Base-by-base conservation (phyloP, 1,140 invertebrate genomes). In the Mylabris phalerata region DNA sequence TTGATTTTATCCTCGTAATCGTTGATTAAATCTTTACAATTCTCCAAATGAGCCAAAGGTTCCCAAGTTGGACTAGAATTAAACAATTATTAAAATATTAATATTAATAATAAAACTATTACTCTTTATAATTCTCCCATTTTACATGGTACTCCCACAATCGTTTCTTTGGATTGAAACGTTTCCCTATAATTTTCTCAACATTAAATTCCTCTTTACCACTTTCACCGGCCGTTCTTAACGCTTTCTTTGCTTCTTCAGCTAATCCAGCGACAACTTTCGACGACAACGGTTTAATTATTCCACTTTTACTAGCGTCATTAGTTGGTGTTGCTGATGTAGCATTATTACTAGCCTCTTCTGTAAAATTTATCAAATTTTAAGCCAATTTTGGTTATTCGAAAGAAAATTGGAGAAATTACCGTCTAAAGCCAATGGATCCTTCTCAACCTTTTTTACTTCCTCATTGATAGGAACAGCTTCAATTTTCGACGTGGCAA, bases 1-100 rank as follows among this genome's bases (percentile, higher is more conserved):
- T 88, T 88, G 65, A 89, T 85, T 85, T 87, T 86, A 62, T 85
- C 84, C 72, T 92, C 88, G 69, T 90, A 92, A 48, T 87, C 86
- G 55, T 91, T 86, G 19, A 91, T 70, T 24, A 90, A 71, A 68
- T 82, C 79, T 68, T 88, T 86, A 67, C 88, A 90, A 5, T 83
- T 83, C 42, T 82, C 79, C 59, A 91, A 80, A 67, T 87, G 84
- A 44, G 84, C 80, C 13, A 82, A 79, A 3, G 88, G 84, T 69
- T 92, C 89, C 89, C 89, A 92, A 9, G 88, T 89, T 10, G 10
- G 6, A n/a, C 44, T 46, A 32, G 5, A 26, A 71, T 88, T 89
- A 56, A 19, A 51, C 42, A 48, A 57, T 41, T 39, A 39, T 42
- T 43, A 11, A 56, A 60, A 45, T 47, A 44, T 55, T 11, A 42